Base-by-base conservation (phyloP, 2,113 vertebrate species). In the Lontra canadensis region DNA sequence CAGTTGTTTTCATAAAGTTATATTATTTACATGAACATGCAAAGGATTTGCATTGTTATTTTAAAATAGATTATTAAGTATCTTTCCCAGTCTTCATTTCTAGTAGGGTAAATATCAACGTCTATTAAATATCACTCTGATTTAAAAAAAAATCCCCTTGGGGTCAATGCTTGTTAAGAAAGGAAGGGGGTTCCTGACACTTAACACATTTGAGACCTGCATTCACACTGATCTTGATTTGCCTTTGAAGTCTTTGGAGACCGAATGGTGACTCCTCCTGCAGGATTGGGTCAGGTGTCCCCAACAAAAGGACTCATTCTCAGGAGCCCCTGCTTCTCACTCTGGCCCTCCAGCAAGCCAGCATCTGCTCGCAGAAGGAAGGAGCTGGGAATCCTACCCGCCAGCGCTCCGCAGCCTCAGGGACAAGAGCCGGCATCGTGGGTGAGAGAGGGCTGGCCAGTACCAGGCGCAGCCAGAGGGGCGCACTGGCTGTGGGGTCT, bases 341-440 rank as follows among this genome's bases (percentile, higher is more conserved):
- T 47, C 71, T 36, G 20, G n/a, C 47, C 71, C 34, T 79, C 55
- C 36, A 80, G 39, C 7, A 13, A 80, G 47, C n/a, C 47, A 18
- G 52, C 69, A 6, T 26, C 59, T 4, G 23, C 44, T 52, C 59
- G 23, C 2, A 11, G 20, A 23, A 67, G 93, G 67, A 69, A 69
- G 6, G 29, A 36, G 29, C n/a, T 39, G 8, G 7, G 17, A 6
- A 0, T 2, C 25, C 90, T 4, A 5, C n/a, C 25, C 1, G 2
- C 39, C 29, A 8, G 25, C 5, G 44, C 1, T 13, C 20, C 13
- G 23, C 34, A 3, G n/a, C 79, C 29, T 47, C 26, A 3, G 6
- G 2, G 29, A 67, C 5, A n/a, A 17, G 29, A 26, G 55, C 31
- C 11, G 8, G 42, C 0, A 0, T 0, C n/a, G 0, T 25, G 69